phyloP scores from a whole-genome alignment of 1,140 invertebrate genomes.

The Portunus trituberculatus region DNA sequence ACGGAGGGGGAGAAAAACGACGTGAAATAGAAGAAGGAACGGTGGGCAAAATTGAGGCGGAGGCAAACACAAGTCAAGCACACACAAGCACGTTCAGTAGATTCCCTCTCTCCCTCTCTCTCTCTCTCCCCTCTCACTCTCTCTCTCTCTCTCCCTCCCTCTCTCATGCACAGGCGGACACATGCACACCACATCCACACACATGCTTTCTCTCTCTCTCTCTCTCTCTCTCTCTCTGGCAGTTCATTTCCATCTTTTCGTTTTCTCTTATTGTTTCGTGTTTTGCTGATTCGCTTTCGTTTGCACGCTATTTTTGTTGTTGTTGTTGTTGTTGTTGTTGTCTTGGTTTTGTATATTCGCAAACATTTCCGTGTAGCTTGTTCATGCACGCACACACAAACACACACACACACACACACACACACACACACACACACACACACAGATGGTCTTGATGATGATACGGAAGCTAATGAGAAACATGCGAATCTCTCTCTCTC shows the following conservation, averaged over 20 bases:
- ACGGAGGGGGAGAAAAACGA: background rate
- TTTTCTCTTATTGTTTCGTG: background rate
- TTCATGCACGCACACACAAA: background rate
- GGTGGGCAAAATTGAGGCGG: background rate
- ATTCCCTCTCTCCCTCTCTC: background rate
- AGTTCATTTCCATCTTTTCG: background rate
- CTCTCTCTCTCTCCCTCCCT: background rate
- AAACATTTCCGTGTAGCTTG: background rate
- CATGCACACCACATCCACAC: too few species aligned
- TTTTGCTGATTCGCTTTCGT: background rate
- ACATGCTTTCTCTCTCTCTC: background rate
- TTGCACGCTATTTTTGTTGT: background rate
- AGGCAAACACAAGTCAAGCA: background rate
- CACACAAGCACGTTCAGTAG: background rate
- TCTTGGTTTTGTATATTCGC: background rate
- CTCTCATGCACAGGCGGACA: background rate
- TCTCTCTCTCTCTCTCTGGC: background rate
- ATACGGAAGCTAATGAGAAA: constrained; percentile 12
- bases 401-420: too few species aligned
- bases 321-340: too few species aligned
- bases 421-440: background rate
- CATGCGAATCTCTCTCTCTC: background rate
- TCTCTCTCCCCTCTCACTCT: background rate
- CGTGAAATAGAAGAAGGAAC: background rate
- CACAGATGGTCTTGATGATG: background rate